Evolutionary conservation across 1,140 invertebrate species (phyloP), one percentile per base, ranked within the genome.

Genomic region (Danaus plexippus): DNA sequence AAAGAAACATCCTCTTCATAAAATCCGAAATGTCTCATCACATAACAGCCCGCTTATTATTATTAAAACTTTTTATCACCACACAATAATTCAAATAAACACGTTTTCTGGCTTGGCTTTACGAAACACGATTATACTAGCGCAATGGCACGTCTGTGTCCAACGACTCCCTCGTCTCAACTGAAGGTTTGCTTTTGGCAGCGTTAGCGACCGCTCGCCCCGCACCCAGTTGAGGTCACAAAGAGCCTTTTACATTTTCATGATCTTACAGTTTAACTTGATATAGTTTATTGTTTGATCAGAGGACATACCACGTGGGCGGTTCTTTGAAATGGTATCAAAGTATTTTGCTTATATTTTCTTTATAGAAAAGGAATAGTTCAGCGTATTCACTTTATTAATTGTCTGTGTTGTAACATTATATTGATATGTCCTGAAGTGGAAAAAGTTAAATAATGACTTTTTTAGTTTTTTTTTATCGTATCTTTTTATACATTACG

Each of bases 1-100:
- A 67, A 67, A 77, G 55, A 75, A 76, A 75, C 77, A 80, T 80
- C 75, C 75, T 80, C 68, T 73, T 69, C 59, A 68, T 59, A 66
- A 69, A 62, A 66, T 58, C 59, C 59, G 52, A 54, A 62, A 43
- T 47, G 63, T 70, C 71, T 57, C 63, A 69, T 82, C 77, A 82
- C 79, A 75, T 79, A 69, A 81, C 75, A 73, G 57, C 57, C 52
- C 47, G 67, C 66, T 15, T 58, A 44, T 64, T 59, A 51, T 32
- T 32, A 11, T 32, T 9, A 12, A 11, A 40, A 50, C 45, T 54
- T 43, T 32, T 13, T 47, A n/a, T 52, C 59, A 61, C 59, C 43
- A 44, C 22, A 8, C 58, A 60, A 52, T 42, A 18, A 47, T 52
- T 43, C 42, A 52, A 44, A 44, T 15, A 18, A 48, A 11, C 57